Evolutionary conservation across 2,113 vertebrate species (phyloP).

Genomic region (Lonchura striata): DNA sequence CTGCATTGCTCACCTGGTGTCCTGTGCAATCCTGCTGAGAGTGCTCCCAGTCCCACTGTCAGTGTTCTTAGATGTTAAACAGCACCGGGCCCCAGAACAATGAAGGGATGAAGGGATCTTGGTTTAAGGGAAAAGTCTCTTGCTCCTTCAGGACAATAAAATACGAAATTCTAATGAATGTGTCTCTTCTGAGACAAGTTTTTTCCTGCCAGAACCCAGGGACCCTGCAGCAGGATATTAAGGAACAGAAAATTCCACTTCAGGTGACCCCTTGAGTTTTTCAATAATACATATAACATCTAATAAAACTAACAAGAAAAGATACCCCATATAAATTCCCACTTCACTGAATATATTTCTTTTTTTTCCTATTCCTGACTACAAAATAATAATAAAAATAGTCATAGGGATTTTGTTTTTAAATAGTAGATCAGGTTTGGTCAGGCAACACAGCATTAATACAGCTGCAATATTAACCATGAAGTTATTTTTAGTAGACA

Average conservation of each 20-base stretch:
- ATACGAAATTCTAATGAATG: not conserved
- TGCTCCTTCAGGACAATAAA: not conserved
- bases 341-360: constrained; percentile 12
- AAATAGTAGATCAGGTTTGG: not conserved
- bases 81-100: not conserved
- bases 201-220: constrained; percentile 17
- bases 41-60: not conserved
- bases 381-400: not conserved
- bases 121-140: not conserved
- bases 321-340: not conserved
- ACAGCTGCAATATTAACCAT: not conserved
- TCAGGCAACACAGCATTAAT: not conserved
- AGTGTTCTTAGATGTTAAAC: not conserved
- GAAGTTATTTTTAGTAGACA: not conserved
- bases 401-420: not conserved
- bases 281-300: constrained; percentile 22
- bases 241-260: constrained; percentile 31
- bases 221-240: constrained; percentile 52
- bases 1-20: rapidly evolving
- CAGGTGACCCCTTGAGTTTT: constrained; percentile 17
- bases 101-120: not conserved
- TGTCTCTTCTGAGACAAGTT: not conserved
- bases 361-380: constrained; percentile 9
- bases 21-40: not conserved
- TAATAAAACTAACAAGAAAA: constrained; percentile 40